Conservation (phyloP, 2,888 invertebrate genomes). For the Ophonus ardosiacus region DNA sequence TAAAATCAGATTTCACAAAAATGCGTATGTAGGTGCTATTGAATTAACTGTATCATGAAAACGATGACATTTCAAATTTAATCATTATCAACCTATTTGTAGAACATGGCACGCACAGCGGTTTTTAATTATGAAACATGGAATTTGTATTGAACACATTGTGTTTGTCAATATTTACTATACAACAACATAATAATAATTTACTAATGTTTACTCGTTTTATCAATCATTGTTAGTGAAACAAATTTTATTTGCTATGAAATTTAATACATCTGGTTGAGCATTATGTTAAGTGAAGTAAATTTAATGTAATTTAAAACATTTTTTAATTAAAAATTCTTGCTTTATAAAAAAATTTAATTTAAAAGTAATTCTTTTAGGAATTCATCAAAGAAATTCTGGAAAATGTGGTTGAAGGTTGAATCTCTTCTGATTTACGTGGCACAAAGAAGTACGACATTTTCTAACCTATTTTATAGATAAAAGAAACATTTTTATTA, state of each 20-base stretch:
- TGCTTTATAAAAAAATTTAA: not conserved
- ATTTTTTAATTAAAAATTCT: constrained; percentile 31
- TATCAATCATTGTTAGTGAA: not conserved
- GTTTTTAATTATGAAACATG: constrained; percentile 4
- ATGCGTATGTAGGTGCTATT: no score
- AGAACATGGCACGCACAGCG: not conserved
- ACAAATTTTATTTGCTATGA: not conserved
- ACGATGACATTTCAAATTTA: not conserved
- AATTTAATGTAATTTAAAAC: not conserved
- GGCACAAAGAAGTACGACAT: not conserved
- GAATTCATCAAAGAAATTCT: constrained; percentile 7
- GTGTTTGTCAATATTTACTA: not conserved
- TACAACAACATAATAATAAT: not conserved
- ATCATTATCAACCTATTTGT: constrained; percentile 2
- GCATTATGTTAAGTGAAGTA: not conserved
- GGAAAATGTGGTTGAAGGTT: not conserved
- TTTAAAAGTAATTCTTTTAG: not conserved
- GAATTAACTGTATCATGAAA: not conserved
- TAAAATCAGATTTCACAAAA: no score
- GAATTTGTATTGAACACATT: not conserved
- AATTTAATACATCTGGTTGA: not conserved
- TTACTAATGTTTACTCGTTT: no score
- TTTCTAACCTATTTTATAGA: not conserved
- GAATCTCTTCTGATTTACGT: not conserved
- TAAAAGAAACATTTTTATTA: not conserved